These are phyloP conservation scores for Drosophila nigromelanica DNA, from an alignment of 1,140 invertebrate genomes.

Conservation along the genomic window DNA sequence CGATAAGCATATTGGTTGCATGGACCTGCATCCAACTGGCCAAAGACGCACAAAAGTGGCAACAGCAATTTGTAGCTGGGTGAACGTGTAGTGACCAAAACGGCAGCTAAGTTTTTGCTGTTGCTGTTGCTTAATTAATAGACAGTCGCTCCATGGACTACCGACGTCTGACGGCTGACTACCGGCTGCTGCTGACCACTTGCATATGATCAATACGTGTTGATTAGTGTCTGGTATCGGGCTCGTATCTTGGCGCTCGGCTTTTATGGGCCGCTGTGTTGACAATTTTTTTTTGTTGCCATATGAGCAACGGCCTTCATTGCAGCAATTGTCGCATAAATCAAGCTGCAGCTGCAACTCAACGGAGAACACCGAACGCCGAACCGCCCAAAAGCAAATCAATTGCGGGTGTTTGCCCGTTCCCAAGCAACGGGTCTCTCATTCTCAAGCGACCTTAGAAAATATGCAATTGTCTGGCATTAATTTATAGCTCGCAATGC, in stretches of 20 bases:
- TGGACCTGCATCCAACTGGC: conserved; percentile 12
- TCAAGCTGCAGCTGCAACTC: conserved; percentile 52
- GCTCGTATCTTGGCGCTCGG: conserved; percentile 62
- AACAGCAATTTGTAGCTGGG: conserved; percentile 78
- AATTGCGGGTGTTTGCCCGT: conserved; percentile 68
- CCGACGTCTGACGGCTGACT: background rate
- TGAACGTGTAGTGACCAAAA: conserved; percentile 78
- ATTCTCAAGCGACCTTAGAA: conserved; percentile 67
- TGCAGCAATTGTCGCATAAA: conserved; percentile 71
- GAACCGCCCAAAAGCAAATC: conserved; percentile 31
- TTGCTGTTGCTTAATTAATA: conserved; percentile 72
- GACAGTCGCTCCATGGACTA: conserved; percentile 56
- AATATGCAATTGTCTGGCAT: conserved; percentile 68
- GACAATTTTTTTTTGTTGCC: conserved; percentile 68
- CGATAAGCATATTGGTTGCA: conserved; percentile 75
- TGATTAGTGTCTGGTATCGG: conserved; percentile 58
- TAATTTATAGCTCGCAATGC: conserved; percentile 62
- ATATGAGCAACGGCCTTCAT: conserved; percentile 75
- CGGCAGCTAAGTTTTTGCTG: conserved; percentile 60
- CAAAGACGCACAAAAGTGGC: conserved; percentile 71
- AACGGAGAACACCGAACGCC: conserved; percentile 16
- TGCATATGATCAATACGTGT: conserved; percentile 80
- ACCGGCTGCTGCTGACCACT: conserved; percentile 56
- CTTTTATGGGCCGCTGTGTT: conserved; percentile 65
- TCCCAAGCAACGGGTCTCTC: conserved; percentile 49